A percentile compares a stretch with the other conserved stretches of the same genome.
phyloP scores from a whole-genome alignment of 1,140 invertebrate species.

The Zaprionus taronus region DNA sequence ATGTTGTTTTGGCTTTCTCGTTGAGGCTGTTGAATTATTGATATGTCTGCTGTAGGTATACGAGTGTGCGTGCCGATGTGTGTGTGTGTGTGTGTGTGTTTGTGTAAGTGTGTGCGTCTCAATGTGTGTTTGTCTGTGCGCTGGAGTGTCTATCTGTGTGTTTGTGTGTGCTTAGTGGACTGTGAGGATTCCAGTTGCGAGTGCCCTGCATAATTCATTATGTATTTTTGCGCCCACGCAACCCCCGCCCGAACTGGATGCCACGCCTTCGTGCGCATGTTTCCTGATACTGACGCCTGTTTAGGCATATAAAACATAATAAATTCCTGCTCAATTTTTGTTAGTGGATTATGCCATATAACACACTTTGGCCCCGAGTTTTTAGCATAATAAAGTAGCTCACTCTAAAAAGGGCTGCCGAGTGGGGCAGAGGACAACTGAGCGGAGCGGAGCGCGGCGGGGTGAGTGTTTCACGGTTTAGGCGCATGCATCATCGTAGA shows the following conservation, averaged over 20 bases:
- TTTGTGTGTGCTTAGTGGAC: conserved; percentile 36
- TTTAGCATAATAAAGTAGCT: conserved; percentile 80
- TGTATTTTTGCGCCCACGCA: conserved; percentile 48
- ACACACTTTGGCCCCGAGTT: conserved; percentile 77
- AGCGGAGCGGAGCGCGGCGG: not conserved
- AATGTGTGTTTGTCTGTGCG: not conserved
- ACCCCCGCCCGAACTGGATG: not conserved
- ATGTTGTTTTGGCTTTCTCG: conserved; percentile 55
- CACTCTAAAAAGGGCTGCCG: conserved; percentile 62
- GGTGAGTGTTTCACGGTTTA: conserved; percentile 15
- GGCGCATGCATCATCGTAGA: conserved; percentile 65
- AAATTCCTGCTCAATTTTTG: conserved; percentile 81
- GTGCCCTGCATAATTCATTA: conserved; percentile 81
- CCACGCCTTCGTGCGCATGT: conserved; percentile 8
- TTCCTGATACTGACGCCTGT: conserved; percentile 45
- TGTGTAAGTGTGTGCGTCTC: conserved; percentile 9
- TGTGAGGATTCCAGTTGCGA: conserved; percentile 53
- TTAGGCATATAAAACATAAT: conserved; percentile 79
- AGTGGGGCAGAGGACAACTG: not conserved
- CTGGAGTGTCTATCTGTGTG: conserved; percentile 11
- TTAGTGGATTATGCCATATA: conserved; percentile 82
- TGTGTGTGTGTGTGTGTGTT: conserved; percentile 7
- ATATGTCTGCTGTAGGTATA: conserved; percentile 62
- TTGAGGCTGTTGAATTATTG: conserved; percentile 77
- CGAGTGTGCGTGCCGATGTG: conserved; percentile 9